Percentiles rank a stretch among this genome's conserved stretches.
phyloP scores from a whole-genome alignment of 2,888 invertebrate species.

The Tryphoninae sp. region DNA sequence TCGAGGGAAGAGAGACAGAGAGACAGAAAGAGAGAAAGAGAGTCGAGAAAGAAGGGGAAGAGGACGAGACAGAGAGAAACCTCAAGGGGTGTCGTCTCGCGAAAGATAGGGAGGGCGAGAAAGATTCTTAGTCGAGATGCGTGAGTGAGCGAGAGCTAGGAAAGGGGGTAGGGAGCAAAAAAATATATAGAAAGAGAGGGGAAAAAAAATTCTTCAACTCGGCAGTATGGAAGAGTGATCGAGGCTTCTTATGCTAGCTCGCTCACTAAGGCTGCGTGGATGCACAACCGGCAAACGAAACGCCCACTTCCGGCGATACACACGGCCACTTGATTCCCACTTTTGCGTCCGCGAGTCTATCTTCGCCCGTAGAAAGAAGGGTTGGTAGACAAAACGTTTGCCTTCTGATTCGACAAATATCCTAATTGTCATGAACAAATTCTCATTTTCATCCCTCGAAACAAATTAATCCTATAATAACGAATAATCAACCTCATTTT shows the following conservation, averaged over 20 bases:
- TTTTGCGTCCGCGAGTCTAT: not conserved
- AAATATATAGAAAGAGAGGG: slow-evolving; percentile 13
- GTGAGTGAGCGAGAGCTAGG: slow-evolving; percentile 48
- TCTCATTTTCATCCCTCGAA: too few relatives aligned
- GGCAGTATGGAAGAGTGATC: slow-evolving; percentile 67
- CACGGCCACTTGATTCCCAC: not conserved
- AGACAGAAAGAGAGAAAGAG: slow-evolving; percentile 40
- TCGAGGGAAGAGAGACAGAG: slow-evolving; percentile 28
- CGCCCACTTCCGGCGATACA: slow-evolving; percentile 79
- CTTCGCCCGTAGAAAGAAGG: too few relatives aligned
- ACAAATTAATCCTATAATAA: too few relatives aligned
- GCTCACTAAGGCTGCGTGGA: slow-evolving; percentile 42
- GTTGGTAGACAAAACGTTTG: too few relatives aligned
- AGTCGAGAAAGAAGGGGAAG: slow-evolving; percentile 21
- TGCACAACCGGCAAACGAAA: slow-evolving; percentile 70
- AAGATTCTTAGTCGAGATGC: slow-evolving; percentile 4
- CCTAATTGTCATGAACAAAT: too few relatives aligned
- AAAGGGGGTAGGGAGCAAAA: slow-evolving; percentile 31
- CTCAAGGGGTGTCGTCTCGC: slow-evolving; percentile 42
- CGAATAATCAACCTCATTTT: too few relatives aligned
- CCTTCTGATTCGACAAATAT: too few relatives aligned
- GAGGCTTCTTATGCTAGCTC: slow-evolving; percentile 63
- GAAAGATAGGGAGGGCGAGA: slow-evolving; percentile 15
- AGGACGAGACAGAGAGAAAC: slow-evolving; percentile 23
- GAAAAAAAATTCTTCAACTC: slow-evolving; percentile 58